Evolutionary conservation across 2,888 invertebrate species (phyloP), one percentile per base, ranked within the genome.

Genomic region (Aporophyla nigra): DNA sequence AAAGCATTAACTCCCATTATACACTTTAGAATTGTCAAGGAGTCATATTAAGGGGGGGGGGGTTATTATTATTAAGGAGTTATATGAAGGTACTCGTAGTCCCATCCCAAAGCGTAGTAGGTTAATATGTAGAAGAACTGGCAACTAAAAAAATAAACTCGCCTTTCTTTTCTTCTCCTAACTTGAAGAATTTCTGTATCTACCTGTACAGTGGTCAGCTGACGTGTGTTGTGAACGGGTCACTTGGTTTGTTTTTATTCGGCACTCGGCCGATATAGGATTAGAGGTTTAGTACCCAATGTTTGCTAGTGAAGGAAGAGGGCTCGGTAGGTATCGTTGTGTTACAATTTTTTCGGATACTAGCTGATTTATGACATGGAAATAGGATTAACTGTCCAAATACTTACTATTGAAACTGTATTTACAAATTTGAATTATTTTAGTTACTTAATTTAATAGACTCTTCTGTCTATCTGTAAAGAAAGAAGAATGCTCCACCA

Each of bases 181-280:
- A 1, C 12, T n/a, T 4, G 27, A 74, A 33, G 46, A 46, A 43
- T 58, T 80, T 74, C 85, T 74, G 27, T 24, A 33, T n/a, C 14
- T n/a, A 6, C 4, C 10, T 59, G 51, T 9, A 0, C 10, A 19
- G 51, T 74, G 70, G 54, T 40, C 19, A 33, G 21, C 70, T 74
- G 85, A 56, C 62, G 81, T 63, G 63, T 80, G 82, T 71, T 70
- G 66, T 67, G 74, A 49, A 70, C 70, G 59, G 71, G 71, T 85
- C 82, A 71, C 70, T 85, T 85, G 63, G 73, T 77, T 75, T 82
- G 72, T 73, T 82, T 83, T 73, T 82, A 69, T 86, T 85, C 63
- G 62, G 66, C 51, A 74, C 82, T 85, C 67, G 59, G 63, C 51
- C 72, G 53, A 78, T 72, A 76, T 77, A 80, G 71, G 75, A 74